Percentiles rank a stretch among this genome's conserved stretches.
Conservation (phyloP, 2,113 vertebrate species). For the Proteles cristata region DNA sequence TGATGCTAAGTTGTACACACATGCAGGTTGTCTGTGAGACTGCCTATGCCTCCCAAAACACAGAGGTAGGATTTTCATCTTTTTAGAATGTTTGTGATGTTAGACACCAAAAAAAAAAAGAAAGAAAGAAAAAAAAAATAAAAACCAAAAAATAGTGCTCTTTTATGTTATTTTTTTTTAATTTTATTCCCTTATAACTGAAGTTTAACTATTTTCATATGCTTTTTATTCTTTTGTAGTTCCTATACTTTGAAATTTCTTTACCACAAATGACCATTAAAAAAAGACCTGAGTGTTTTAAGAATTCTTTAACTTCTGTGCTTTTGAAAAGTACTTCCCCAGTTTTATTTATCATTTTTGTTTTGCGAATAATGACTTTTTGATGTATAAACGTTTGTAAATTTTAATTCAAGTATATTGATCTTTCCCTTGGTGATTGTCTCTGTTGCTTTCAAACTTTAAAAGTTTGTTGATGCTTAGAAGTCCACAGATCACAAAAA, state of each 20-base stretch:
- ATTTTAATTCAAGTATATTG: constrained; percentile 40
- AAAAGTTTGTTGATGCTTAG: background rate
- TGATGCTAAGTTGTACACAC: background rate
- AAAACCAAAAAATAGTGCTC: background rate
- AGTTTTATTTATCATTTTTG: constrained; percentile 10
- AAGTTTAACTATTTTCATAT: background rate
- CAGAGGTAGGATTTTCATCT: background rate
- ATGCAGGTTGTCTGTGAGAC: background rate
- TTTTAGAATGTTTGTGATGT: background rate
- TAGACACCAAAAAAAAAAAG: background rate
- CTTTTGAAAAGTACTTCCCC: background rate
- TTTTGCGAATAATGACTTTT: constrained; percentile 28
- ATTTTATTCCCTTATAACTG: background rate
- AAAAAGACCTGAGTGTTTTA: background rate
- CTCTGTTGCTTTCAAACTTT: background rate
- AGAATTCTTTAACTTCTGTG: background rate
- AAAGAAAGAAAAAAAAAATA: background rate
- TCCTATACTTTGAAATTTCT: background rate
- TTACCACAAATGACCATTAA: background rate
- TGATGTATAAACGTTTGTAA: background rate
- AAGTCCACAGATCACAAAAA: constrained; percentile 6
- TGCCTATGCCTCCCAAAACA: background rate
- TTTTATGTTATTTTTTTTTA: background rate
- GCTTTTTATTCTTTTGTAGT: background rate
- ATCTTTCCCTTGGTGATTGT: constrained; percentile 5